Conservation (phyloP, 2,797 vertebrate species). For the Aeoliscus strigatus region DNA sequence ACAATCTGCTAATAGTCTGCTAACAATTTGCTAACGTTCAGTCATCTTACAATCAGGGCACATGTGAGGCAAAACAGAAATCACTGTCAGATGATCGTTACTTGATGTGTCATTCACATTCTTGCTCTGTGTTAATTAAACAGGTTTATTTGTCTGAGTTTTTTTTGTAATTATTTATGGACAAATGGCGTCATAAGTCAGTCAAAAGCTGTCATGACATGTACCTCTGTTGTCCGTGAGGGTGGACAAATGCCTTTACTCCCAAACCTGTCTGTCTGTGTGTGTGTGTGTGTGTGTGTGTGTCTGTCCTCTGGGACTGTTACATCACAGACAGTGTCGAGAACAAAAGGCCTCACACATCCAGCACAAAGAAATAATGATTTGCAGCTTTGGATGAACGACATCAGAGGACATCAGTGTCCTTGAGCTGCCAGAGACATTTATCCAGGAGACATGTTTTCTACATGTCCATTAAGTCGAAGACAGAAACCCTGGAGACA, state of each 20-base stretch:
- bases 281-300: not conserved
- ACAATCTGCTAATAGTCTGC: too few relatives aligned
- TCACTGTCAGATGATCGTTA: too few relatives aligned
- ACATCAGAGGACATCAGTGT: not conserved
- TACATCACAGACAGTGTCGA: constrained; percentile 11
- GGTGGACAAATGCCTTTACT: not conserved
- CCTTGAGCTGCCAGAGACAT: not conserved
- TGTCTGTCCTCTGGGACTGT: constrained; percentile 15
- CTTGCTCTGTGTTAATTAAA: too few relatives aligned
- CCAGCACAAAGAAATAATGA: constrained; percentile 2
- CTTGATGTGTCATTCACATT: too few relatives aligned
- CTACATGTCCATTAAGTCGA: not conserved
- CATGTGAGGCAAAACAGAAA: too few relatives aligned
- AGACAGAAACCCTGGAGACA: not conserved
- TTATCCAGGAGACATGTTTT: not conserved
- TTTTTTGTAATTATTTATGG: too few relatives aligned
- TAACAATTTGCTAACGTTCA: too few relatives aligned
- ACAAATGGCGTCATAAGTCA: too few relatives aligned
- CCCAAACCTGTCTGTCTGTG: constrained; percentile 1
- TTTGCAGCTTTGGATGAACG: too few relatives aligned
- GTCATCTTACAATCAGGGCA: too few relatives aligned
- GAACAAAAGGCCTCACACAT: not conserved
- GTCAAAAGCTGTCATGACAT: too few relatives aligned
- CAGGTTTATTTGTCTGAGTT: too few relatives aligned
- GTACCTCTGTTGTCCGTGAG: not conserved